Base-by-base conservation (phyloP, 1,140 invertebrate genomes). In the Papilio machaon region DNA sequence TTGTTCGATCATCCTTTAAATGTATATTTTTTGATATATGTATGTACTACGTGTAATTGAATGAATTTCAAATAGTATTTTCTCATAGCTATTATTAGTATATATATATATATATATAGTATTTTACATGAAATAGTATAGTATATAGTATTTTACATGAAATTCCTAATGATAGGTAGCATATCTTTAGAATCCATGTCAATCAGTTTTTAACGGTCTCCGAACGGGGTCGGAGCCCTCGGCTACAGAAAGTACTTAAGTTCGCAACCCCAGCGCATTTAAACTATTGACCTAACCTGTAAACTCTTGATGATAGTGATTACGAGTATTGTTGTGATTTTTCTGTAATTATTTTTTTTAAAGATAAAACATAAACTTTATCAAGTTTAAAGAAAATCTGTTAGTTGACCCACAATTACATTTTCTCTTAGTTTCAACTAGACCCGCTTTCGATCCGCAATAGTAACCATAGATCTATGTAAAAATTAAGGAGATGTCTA, bases 201-300 rank as follows among this genome's bases (percentile, higher is more conserved):
- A 70, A 70, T 70, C 30, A 38, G 23, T 35, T 35, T 64, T 38
- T 35, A 64, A 30, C 23, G 13, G 64, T 70, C 64, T 70, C 11
- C 4, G 23, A 70, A 70, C 11, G 13, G 64, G 64, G 30, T 15
- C 64, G 13, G n/a, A n/a, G 30, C 30, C 64, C 64, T 70, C 30
- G 13, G 64, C 23, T 15, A 30, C 6, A 60, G 30, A 5, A 30
- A 70, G 64, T 70, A 38, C 64, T 70, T 58, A 58, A 35, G 58
- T 70, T 70, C 8, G 30, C 64, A 70, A 70, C 30, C 64, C 64
- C 13, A 38, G 64, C 64, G 64, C 64, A 35, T 70, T 70, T 70
- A 70, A 70, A 70, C 64, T 70, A 64, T 64, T 64, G 60, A 64
- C 60, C 60, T 19, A 30, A 64, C 60, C 23, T 30, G 19, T 13